Evolutionary conservation across 2,888 invertebrate species (phyloP).

Genomic region (Ferdinandea cuprea): DNA sequence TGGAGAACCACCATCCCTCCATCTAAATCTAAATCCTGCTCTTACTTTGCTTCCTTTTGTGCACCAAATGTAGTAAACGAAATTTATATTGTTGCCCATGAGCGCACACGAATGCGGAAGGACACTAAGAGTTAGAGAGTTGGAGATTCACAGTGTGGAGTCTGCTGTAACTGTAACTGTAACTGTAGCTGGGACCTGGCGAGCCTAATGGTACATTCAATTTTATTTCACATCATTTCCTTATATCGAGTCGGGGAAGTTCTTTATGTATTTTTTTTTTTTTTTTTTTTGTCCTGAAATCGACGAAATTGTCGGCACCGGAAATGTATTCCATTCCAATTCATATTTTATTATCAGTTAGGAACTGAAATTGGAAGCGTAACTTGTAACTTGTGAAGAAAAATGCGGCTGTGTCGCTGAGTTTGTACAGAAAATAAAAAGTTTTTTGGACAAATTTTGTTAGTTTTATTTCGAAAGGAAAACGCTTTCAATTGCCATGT

Average conservation of each 20-base stretch:
- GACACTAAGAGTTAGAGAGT: slow-evolving; percentile 49
- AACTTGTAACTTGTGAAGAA: slow-evolving; percentile 50
- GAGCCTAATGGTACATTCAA: slow-evolving; percentile 63
- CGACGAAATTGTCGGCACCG: slow-evolving; percentile 54
- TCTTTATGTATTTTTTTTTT: slow-evolving; percentile 4
- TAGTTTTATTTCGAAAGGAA: slow-evolving; percentile 1
- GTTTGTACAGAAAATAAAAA: slow-evolving; percentile 13
- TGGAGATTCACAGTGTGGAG: slow-evolving; percentile 32
- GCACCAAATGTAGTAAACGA: slow-evolving; percentile 61
- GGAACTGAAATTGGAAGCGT: slow-evolving; percentile 52
- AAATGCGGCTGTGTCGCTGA: slow-evolving; percentile 24
- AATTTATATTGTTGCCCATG: slow-evolving; percentile 71
- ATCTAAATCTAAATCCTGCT: slow-evolving; percentile 1
- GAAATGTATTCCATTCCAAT: slow-evolving; percentile 72
- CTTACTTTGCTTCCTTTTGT: slow-evolving; percentile 46
- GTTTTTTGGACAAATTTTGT: slow-evolving; percentile 1
- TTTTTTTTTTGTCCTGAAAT: slow-evolving; percentile 29
- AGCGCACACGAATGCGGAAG: slow-evolving; percentile 56
- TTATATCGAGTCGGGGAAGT: slow-evolving; percentile 52
- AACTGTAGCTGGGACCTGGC: slow-evolving; percentile 35
- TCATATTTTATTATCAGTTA: slow-evolving; percentile 74
- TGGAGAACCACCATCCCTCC: slow-evolving; percentile 7
- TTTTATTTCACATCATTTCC: slow-evolving; percentile 72
- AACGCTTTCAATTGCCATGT: neutral
- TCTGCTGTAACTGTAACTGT: neutral